phyloP scores from a whole-genome alignment of 2,113 vertebrate species.

The Illadopsis cleaveri region DNA sequence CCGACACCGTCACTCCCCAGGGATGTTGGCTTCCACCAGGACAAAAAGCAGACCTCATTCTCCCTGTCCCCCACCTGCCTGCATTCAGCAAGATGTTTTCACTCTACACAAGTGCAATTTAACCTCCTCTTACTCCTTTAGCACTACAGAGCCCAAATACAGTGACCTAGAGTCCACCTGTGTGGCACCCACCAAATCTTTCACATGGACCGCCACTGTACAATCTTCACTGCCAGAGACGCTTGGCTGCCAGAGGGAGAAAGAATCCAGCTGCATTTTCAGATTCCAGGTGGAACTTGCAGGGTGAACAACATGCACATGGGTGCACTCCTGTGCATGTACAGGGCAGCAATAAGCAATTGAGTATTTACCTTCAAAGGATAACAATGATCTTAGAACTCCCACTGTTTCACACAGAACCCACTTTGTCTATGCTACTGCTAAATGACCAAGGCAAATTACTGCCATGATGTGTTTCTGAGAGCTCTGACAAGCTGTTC shows the following conservation, averaged over 20 bases:
- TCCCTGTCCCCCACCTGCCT: rapidly evolving
- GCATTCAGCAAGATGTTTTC: background rate
- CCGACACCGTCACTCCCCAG: rapidly evolving
- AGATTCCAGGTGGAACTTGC: background rate
- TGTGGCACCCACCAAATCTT: background rate
- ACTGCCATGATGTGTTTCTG: background rate
- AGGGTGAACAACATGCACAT: rapidly evolving
- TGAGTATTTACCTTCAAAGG: background rate
- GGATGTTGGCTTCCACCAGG: background rate
- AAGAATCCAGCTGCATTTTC: background rate
- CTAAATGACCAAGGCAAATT: background rate
- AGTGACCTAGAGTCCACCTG: background rate
- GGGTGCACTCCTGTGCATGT: rapidly evolving
- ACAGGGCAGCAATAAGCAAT: background rate
- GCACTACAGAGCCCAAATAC: background rate
- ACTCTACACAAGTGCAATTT: background rate
- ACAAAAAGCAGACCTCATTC: background rate
- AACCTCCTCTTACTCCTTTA: background rate
- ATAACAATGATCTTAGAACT: background rate
- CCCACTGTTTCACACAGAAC: background rate
- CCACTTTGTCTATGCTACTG: background rate
- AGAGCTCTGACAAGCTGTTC: background rate
- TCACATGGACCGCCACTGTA: background rate
- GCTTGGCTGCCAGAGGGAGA: background rate
- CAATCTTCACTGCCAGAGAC: background rate